Percentiles rank a stretch among this genome's conserved stretches.
Conservation (phyloP, 2,888 invertebrate genomes). For the Drosophila subquinaria region DNA sequence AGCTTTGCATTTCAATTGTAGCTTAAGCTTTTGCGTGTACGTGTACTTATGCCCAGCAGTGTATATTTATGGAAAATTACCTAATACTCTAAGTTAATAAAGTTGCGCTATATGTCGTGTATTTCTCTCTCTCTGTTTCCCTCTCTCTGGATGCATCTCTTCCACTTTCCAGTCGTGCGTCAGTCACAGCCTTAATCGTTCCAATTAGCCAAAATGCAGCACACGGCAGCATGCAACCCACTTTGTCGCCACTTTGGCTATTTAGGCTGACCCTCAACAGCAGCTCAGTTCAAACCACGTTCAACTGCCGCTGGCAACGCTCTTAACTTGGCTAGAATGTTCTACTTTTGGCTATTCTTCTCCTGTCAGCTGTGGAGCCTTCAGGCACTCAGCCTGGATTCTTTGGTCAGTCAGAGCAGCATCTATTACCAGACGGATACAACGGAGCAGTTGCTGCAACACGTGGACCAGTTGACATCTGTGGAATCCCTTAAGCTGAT, state of each 20-base stretch:
- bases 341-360: conserved; percentile 33
- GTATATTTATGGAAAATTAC: conserved; percentile 73
- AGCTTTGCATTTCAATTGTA: conserved; percentile 56
- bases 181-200: conserved; percentile 48
- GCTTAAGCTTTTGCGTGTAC: conserved; percentile 38
- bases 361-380: conserved; percentile 53
- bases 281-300: conserved; percentile 7
- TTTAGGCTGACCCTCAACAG: conserved; percentile 13
- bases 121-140: neutral
- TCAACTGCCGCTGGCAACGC: neutral
- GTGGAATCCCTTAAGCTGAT: conserved; percentile 79
- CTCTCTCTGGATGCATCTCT: conserved; percentile 1
- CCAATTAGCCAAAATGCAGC: conserved; percentile 51
- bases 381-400: conserved; percentile 43
- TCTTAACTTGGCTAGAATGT: conserved; percentile 49
- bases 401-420: conserved; percentile 34
- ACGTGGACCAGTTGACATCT: conserved; percentile 46
- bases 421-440: conserved; percentile 41
- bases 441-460: conserved; percentile 61
- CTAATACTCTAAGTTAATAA: conserved; percentile 66
- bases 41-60: conserved; percentile 32
- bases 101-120: conserved; percentile 40
- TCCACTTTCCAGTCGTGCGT: conserved; percentile 36
- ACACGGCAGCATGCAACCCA: conserved; percentile 31
- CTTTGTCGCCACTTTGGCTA: neutral